Evolutionary conservation across 2,888 invertebrate species (phyloP).

Genomic region (Tiliacea citrago): DNA sequence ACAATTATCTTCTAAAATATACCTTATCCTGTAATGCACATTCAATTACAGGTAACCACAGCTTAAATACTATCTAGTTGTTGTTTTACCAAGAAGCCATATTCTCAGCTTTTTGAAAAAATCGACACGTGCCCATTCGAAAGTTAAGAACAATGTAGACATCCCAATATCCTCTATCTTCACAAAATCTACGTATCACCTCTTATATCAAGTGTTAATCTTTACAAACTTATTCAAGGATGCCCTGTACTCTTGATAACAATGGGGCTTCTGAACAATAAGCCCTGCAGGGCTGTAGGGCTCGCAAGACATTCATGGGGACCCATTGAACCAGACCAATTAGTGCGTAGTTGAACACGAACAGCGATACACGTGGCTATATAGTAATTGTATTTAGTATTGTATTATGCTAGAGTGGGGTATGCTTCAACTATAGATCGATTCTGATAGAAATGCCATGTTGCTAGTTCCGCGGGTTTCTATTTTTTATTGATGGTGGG

Average conservation of each 20-base stretch:
- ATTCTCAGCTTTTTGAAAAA: neutral
- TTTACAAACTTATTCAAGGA: slow-evolving; percentile 42
- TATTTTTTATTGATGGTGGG: neutral
- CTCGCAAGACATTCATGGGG: slow-evolving; percentile 32
- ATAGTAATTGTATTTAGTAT: neutral
- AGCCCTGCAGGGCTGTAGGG: slow-evolving; percentile 28
- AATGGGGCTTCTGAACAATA: slow-evolving; percentile 52
- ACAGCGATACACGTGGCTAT: neutral
- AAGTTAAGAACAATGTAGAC: slow-evolving; percentile 6
- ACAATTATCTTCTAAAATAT: no score
- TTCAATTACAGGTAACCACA: no score
- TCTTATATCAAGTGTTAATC: slow-evolving; percentile 48
- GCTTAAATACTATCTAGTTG: no score
- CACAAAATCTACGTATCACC: slow-evolving; percentile 13
- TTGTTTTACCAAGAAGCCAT: neutral
- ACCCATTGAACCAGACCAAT: slow-evolving; percentile 57
- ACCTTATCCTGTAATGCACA: no score
- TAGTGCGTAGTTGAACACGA: slow-evolving; percentile 45
- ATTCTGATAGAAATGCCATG: neutral
- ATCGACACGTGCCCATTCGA: neutral
- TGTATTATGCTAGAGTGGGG: neutral
- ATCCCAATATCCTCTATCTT: neutral
- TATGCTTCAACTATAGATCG: neutral
- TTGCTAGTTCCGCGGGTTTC: neutral
- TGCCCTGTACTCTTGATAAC: slow-evolving; percentile 35